Conservation (phyloP, 1,140 invertebrate genomes). For the Drosophila orena region DNA sequence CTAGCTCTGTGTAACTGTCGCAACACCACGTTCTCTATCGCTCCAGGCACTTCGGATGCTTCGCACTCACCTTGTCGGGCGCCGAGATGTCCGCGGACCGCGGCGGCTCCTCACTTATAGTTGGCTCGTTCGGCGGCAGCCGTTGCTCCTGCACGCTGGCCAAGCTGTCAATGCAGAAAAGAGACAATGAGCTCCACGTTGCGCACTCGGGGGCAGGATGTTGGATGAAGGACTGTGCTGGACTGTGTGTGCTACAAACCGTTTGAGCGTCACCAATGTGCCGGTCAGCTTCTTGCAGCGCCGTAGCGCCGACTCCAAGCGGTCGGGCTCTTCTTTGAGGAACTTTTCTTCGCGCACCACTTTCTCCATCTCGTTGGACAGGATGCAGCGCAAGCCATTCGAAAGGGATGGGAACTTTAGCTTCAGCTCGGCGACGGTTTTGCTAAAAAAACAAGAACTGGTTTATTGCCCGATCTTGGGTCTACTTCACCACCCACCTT, state of each 20-base stretch:
- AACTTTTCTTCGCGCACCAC: constrained; percentile 98
- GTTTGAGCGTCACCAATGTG: constrained; percentile 97
- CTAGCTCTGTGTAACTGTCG: constrained; percentile 38
- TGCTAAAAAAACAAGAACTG: constrained; percentile 87
- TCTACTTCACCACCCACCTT: constrained; percentile 85
- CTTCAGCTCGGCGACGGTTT: constrained; percentile 98
- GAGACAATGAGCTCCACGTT: neutral
- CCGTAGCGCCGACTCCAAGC: constrained; percentile 94
- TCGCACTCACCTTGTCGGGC: constrained; percentile 88
- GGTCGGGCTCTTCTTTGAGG: constrained; percentile 97
- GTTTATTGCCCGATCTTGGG: neutral
- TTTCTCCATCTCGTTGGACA: constrained; percentile 97
- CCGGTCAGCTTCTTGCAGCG: constrained; percentile 98
- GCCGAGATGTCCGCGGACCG: constrained; percentile 88
- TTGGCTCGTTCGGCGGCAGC: constrained; percentile 88
- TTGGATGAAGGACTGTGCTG: neutral
- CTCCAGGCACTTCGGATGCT: neutral
- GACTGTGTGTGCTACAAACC: constrained; percentile 87
- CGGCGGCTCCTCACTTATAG: constrained; percentile 88
- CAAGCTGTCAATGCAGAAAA: constrained; percentile 87
- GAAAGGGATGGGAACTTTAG: constrained; percentile 95
- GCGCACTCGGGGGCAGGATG: no score
- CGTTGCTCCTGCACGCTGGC: constrained; percentile 98
- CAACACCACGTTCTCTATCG: constrained; percentile 7
- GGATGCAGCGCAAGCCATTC: constrained; percentile 94